Evolutionary conservation across 2,888 invertebrate species (phyloP), one percentile per base, ranked within the genome.

Genomic region (Cephus pulcher): DNA sequence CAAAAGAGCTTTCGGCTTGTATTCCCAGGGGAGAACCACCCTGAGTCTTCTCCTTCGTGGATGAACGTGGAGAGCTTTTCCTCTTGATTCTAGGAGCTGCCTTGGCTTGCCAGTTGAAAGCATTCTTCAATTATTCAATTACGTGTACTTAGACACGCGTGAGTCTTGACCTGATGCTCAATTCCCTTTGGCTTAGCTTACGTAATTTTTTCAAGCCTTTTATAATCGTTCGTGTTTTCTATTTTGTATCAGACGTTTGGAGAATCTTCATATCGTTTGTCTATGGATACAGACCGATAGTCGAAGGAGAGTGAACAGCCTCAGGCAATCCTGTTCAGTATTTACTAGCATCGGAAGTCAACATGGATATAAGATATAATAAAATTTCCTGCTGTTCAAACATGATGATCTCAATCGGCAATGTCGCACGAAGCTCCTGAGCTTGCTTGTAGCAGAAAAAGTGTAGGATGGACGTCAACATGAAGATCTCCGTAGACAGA

Each of bases 61-160:
- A 71, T 12, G 68, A 75, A 75, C 80, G 77, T 79, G 82, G 2
- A 56, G 56, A 56, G 56, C 56, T 56, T 83, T 84, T 82, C 82
- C 76, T 79, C 69, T 76, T 77, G 73, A 75, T 81, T 79, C 84
- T 82, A 76, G 77, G 74, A 73, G 76, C 35, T 76, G 40, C 73
- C 76, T 79, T 81, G 69, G 82, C 84, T 82, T 79, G 81, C 81
- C 75, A 84, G 88, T 86, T 89, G 86, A 88, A 88, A 88, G 89
- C 89, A 86, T 86, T 84, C 85, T 85, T 88, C 84, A 89, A 88
- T 88, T 88, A 88, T 88, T 88, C 88, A 88, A 88, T 88, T 89
- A 88, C 85, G 84, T 79, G 80, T 82, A 83, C 82, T 81, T 80
- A 83, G 82, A 81, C 74, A 81, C 83, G 81, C 80, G 79, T 81